These are phyloP conservation scores for Drosophila murphyi DNA, from an alignment of 1,140 invertebrate genomes.

Conservation along the genomic window DNA sequence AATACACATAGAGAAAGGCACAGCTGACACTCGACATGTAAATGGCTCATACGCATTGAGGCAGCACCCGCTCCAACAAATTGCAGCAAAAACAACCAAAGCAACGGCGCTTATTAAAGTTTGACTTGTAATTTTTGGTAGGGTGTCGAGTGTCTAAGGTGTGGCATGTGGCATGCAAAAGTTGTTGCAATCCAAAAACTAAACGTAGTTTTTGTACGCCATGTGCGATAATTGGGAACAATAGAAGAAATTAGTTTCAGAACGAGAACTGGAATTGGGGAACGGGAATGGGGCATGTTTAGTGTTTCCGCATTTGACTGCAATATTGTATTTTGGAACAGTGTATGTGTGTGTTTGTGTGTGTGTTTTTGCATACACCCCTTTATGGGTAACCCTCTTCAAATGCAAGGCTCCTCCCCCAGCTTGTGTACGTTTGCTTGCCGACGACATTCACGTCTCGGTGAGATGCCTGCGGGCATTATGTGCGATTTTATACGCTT, in stretches of 20 bases:
- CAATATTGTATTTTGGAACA: conserved; percentile 38
- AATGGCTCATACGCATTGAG: conserved; percentile 73
- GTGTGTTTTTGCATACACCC: conserved; percentile 14
- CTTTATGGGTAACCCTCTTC: not conserved
- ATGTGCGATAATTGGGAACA: conserved; percentile 75
- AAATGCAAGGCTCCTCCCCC: not conserved
- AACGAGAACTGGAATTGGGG: conserved; percentile 8
- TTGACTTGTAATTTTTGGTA: conserved; percentile 63
- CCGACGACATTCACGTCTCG: conserved; percentile 77
- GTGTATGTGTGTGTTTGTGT: not conserved
- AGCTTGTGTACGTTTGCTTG: conserved; percentile 62
- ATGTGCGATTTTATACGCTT: conserved; percentile 82
- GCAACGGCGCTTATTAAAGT: conserved; percentile 73
- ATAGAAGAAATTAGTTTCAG: conserved; percentile 58
- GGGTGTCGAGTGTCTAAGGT: conserved; percentile 19
- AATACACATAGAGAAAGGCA: conserved; percentile 4
- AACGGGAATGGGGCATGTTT: conserved; percentile 49
- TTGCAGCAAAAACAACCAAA: conserved; percentile 37
- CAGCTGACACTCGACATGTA: conserved; percentile 52
- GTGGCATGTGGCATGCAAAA: conserved; percentile 46
- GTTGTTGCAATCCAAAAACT: conserved; percentile 75
- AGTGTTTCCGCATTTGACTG: conserved; percentile 70
- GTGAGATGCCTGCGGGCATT: conserved; percentile 78
- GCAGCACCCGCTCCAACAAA: conserved; percentile 35
- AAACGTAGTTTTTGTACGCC: conserved; percentile 72